A percentile compares a stretch with the other conserved stretches of the same genome.
These are phyloP conservation scores for Clarias macrocephalus DNA, from an alignment of 2,113 vertebrate genomes.

Conservation along the genomic window DNA sequence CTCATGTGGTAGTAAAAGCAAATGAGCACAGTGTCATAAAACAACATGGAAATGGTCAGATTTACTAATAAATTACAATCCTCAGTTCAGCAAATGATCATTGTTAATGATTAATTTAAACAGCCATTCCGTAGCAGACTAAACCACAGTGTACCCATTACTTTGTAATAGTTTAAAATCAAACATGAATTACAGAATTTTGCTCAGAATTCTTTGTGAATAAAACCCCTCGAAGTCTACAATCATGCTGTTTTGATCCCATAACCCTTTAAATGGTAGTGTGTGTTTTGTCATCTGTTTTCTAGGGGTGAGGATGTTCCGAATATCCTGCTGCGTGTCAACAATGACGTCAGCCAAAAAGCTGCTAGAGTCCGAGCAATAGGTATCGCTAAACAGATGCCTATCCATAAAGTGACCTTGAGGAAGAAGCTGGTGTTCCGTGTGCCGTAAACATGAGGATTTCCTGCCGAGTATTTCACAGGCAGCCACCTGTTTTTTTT, in stretches of 20 bases:
- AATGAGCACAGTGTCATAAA: neutral
- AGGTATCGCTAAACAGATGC: conserved; percentile 77
- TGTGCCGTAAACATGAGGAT: neutral
- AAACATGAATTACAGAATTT: neutral
- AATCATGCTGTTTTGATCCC: neutral
- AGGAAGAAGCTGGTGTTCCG: conserved; percentile 77
- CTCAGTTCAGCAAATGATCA: neutral
- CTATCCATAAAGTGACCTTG: conserved; percentile 77
- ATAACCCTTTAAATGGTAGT: no score
- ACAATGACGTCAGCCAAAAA: conserved; percentile 75
- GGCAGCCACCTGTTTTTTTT: neutral
- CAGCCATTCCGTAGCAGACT: neutral
- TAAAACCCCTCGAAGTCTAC: neutral
- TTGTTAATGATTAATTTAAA: neutral
- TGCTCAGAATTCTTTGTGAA: neutral
- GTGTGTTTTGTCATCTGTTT: neutral
- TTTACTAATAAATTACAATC: neutral
- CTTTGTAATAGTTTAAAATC: neutral
- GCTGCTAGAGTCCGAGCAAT: neutral
- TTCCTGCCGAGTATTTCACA: neutral
- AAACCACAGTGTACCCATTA: neutral
- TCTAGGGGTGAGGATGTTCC: conserved; percentile 76
- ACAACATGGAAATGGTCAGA: neutral
- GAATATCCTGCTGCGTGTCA: conserved; percentile 79
- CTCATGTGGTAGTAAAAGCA: neutral